Percentiles rank a stretch among this genome's conserved stretches.
Conservation (phyloP, 1,140 invertebrate species). For the Trypoxylus dichotomus region DNA sequence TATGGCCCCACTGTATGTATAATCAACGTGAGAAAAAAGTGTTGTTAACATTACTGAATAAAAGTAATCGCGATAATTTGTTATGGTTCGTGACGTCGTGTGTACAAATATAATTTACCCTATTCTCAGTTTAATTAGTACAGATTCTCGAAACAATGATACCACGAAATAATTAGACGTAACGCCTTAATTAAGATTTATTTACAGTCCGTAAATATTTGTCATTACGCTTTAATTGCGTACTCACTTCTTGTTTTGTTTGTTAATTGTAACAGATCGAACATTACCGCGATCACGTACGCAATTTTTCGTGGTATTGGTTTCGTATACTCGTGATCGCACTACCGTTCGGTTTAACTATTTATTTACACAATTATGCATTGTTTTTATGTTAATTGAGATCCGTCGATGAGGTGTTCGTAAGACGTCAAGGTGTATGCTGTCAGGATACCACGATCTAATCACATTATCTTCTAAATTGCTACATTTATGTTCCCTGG, state of each 20-base stretch:
- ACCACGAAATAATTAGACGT: not conserved
- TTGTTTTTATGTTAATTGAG: not conserved
- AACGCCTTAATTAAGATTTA: not conserved
- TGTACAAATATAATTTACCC: not conserved
- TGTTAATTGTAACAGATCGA: conserved; percentile 8
- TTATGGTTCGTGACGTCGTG: not conserved
- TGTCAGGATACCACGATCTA: too few species aligned
- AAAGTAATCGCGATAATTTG: not conserved
- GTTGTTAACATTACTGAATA: too few species aligned
- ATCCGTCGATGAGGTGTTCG: not conserved
- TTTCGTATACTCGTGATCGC: not conserved
- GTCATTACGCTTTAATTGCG: not conserved
- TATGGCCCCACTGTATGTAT: too few species aligned
- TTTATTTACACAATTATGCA: not conserved
- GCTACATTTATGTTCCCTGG: too few species aligned
- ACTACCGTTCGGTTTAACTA: not conserved
- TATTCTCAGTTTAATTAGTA: not conserved
- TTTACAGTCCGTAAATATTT: conserved; percentile 11
- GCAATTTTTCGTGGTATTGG: not conserved
- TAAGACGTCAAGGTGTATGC: not conserved
- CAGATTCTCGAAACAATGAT: not conserved
- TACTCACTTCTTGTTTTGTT: conserved; percentile 3
- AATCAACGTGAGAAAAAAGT: too few species aligned
- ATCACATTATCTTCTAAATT: too few species aligned
- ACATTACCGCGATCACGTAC: not conserved